Evolutionary conservation across 2,797 vertebrate genomes (phyloP), one percentile per base, ranked within the genome.

Genomic region (Diglossa cyanea): DNA sequence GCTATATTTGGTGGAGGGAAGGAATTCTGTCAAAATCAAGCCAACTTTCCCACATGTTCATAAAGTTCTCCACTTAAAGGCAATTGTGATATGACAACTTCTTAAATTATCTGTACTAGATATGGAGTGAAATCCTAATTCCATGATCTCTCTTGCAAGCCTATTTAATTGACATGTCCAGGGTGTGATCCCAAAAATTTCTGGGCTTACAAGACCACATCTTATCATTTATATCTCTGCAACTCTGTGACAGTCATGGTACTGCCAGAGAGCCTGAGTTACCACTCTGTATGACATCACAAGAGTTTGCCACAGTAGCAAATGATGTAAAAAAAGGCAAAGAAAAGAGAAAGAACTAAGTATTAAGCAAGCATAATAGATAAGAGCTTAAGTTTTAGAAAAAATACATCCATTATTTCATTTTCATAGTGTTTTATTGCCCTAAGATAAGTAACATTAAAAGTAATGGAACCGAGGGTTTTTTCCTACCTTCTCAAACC

Each of bases 381-480:
- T 25, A 81, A 73, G 13, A 83, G 4, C 16, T 86, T 53, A 55
- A 13, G 30, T 71, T 94, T 85, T 67, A 62, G 33, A n/a, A 61
- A 75, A 81, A 88, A 79, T 40, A 65, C 4, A 68, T 12, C 16
- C 20, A 89, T 94, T 95, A 95, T 90, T 97, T 86, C 19, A 93
- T 95, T 97, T 96, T 96, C 90, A 90, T 84, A 89, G 80, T 84
- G 83, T 95, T 97, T 94, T 94, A 95, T 16, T 72, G 60, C 78
- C 86, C 91, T 95, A 91, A 93, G 94, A 83, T 80, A 95, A 81
- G 72, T 95, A 93, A 91, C 77, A 95, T 96, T 94, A 97, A 97
- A 96, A 97, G 88, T 95, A 97, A 95, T 75, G 68, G 58, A 84
- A 93, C 50, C 83, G 73, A 86, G 60, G 33, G 1, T 2, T 90